Evolutionary conservation across 1,140 invertebrate genomes (phyloP), one percentile per base, ranked within the genome.

Genomic region (Aleiodes sp.): DNA sequence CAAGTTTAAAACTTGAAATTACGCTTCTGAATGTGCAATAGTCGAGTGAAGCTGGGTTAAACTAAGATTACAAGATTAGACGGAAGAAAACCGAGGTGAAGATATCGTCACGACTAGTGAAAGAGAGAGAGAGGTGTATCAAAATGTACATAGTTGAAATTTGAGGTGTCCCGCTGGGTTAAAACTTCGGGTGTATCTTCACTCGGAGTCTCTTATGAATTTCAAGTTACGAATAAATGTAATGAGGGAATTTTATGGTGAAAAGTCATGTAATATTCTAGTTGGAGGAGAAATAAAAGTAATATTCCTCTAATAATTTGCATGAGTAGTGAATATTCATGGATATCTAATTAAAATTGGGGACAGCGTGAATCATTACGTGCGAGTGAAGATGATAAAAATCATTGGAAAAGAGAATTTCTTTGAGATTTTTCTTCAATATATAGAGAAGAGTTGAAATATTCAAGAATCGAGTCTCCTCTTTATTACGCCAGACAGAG

Each of bases 1-100:
- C 19, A 52, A 52, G 46, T 52, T 52, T 52, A 16, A 52, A 52
- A 52, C 19, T 52, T 24, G 46, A 52, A 52, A 24, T 52, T 52
- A 10, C 14, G n/a, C n/a, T 16, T 43, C 19, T 43, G 39, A 43
- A 43, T 43, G 39, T 43, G 39, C 39, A 43, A 43, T 52, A 24
- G 46, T 52, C n/a, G n/a, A n/a, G n/a, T n/a, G 46, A 52, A 52
- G 46, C 46, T 6, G 46, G 46, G 46, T 52, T 52, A 52, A 52
- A 52, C 46, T 21, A 52, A 52, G 46, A 52, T 52, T 52, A 52
- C 46, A 52, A 21, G 46, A 52, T 21, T 52, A 24, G 46, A 7
- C 9, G 46, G 46, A n/a, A 7, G 2, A 19, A n/a, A n/a, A n/a
- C n/a, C 41, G 12, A 46, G 46, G 21, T n/a, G 46, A 2, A 12